phyloP scores from a whole-genome alignment of 2,797 vertebrate species.

The Pangasius larnaudii region DNA sequence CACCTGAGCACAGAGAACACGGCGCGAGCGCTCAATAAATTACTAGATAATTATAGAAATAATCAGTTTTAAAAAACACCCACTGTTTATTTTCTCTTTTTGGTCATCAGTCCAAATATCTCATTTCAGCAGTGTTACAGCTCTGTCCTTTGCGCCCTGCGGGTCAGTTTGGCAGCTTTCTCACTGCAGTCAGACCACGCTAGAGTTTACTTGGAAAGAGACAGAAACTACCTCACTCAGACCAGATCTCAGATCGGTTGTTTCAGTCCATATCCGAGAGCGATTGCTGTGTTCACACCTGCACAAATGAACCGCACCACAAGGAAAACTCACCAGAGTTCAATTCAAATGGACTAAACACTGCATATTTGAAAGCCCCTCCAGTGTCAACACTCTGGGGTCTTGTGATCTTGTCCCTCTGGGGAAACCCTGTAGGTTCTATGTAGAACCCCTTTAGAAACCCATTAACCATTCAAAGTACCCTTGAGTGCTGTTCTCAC shows the following conservation, averaged over 20 bases:
- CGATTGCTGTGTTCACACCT: background rate
- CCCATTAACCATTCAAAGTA: background rate
- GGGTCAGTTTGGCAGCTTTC: background rate
- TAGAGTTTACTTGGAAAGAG: background rate
- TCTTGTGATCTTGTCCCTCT: background rate
- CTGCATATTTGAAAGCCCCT: background rate
- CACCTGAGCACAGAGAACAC: background rate
- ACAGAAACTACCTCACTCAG: background rate
- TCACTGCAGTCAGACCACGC: background rate
- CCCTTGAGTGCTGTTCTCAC: too few relatives aligned
- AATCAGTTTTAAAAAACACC: background rate
- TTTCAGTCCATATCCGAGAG: background rate
- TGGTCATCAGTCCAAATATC: background rate
- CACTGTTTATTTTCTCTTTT: background rate
- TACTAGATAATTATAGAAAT: background rate
- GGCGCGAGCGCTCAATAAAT: background rate
- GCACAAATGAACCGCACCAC: background rate
- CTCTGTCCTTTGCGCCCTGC: background rate
- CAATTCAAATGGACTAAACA: background rate
- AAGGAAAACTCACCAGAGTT: background rate
- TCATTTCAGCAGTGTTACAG: background rate
- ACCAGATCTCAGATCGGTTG: background rate
- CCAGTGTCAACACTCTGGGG: background rate
- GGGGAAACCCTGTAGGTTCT: background rate
- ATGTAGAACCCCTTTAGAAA: background rate